Percentiles rank a stretch among this genome's conserved stretches.
Evolutionary conservation across 2,797 vertebrate genomes (phyloP).

Genomic region (Liasis olivaceus): DNA sequence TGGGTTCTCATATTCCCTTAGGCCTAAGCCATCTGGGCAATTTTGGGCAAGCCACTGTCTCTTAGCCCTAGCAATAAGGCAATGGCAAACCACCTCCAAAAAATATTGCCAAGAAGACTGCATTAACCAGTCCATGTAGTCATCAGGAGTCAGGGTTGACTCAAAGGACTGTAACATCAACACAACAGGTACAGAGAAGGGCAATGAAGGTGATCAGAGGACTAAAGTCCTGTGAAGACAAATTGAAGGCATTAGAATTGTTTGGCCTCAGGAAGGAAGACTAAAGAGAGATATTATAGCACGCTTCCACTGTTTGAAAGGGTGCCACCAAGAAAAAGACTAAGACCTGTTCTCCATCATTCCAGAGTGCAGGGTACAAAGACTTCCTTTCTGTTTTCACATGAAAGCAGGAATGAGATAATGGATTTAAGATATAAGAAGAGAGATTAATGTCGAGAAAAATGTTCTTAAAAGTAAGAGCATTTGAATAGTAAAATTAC

Average conservation of each 20-base stretch:
- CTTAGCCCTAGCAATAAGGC: background rate
- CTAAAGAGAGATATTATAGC: background rate
- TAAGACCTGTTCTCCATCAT: background rate
- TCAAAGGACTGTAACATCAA: background rate
- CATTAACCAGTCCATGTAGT: background rate
- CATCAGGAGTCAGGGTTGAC: background rate
- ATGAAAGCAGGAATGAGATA: background rate
- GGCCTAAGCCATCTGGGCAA: background rate
- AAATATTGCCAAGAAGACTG: background rate
- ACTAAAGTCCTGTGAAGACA: background rate
- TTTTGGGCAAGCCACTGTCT: background rate
- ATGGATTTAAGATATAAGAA: background rate
- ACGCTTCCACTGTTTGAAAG: background rate
- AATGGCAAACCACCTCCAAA: background rate
- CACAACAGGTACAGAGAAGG: background rate
- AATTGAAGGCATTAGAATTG: background rate
- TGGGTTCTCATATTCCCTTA: background rate
- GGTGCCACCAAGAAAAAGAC: background rate
- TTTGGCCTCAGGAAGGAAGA: background rate
- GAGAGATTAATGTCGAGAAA: background rate
- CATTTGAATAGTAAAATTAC: background rate
- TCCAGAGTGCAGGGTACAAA: background rate
- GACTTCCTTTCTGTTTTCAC: background rate
- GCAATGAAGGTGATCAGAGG: background rate
- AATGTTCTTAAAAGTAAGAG: background rate